phyloP scores from a whole-genome alignment of 2,888 invertebrate species.

The Seira musarum region DNA sequence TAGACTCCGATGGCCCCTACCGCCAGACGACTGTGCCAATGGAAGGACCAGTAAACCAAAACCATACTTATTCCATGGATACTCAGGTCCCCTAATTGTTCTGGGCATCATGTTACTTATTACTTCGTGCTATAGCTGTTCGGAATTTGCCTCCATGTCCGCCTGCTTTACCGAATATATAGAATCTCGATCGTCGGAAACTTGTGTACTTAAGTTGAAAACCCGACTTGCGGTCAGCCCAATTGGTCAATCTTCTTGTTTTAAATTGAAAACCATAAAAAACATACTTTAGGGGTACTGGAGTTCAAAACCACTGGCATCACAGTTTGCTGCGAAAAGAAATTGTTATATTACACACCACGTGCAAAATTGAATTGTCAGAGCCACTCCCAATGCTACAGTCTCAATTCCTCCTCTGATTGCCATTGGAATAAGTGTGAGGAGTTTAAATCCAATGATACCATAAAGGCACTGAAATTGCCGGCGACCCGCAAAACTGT shows the following conservation, averaged over 20 bases:
- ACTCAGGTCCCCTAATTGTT: neutral
- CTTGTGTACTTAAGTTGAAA: conserved; percentile 22
- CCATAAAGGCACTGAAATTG: neutral
- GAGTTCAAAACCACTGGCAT: conserved; percentile 16
- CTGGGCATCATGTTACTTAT: neutral
- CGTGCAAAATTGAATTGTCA: conserved; percentile 21
- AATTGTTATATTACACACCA: conserved; percentile 41
- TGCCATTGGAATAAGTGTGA: conserved; percentile 28
- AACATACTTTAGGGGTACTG: conserved; percentile 11
- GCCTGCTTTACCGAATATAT: conserved; percentile 28
- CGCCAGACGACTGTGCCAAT: neutral
- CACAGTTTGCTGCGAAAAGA: conserved; percentile 25
- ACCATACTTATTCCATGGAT: neutral
- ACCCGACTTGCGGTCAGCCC: conserved; percentile 30
- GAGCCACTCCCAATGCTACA: conserved; percentile 31
- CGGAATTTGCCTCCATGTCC: conserved; percentile 32
- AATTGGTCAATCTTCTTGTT: conserved; percentile 27
- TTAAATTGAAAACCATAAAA: neutral
- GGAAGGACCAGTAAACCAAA: too few relatives aligned
- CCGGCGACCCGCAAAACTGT: too few relatives aligned
- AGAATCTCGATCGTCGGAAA: neutral
- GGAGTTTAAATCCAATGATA: conserved; percentile 27
- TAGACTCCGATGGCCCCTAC: neutral
- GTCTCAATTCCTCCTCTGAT: conserved; percentile 25
- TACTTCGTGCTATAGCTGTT: neutral